Evolutionary conservation across 2,888 invertebrate species (phyloP), one percentile per base, ranked within the genome.

Genomic region (Biston betularia): DNA sequence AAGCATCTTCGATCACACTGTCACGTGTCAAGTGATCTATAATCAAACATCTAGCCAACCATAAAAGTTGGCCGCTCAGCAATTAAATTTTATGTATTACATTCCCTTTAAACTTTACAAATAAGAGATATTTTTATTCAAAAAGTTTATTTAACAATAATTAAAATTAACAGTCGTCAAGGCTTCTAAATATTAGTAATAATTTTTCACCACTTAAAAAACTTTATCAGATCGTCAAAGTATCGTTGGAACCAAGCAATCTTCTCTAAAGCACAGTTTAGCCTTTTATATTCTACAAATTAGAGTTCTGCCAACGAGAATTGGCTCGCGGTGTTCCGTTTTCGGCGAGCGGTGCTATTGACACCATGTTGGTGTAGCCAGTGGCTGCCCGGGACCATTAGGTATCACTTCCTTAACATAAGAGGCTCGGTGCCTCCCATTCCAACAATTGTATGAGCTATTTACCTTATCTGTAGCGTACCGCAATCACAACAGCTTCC

Each of bases 361-460:
- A 88, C 90, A 90, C 92, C 92, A 92, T 91, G 90, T 92, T 86
- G 82, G 91, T 89, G 83, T 84, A 78, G 89, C 89, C 88, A 74
- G 83, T 86, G 90, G 92, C 89, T 83, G 81, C 80, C 78, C 80
- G 77, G 81, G 79, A 84, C 90, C 89, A 90, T 92, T 92, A 92
- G 89, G 82, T 79, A 85, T 84, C 85, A 89, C 89, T 91, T 91
- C 91, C 91, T 88, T 86, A 89, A 93, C 92, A 92, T 93, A 92
- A 90, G 92, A 86, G 88, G 89, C 88, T 84, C 78, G 78, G 82
- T 85, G 85, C 84, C 87, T 87, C 87, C 89, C 86, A 90, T 90
- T 90, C 88, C 84, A 88, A 89, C 92, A 89, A 93, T 92, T 92
- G 92, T 93, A 93, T 92, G 93, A 93, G 91, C 93, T 92, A 93